These are phyloP conservation scores for Danaus plexippus DNA, from an alignment of 1,140 invertebrate species.

Conservation along the genomic window DNA sequence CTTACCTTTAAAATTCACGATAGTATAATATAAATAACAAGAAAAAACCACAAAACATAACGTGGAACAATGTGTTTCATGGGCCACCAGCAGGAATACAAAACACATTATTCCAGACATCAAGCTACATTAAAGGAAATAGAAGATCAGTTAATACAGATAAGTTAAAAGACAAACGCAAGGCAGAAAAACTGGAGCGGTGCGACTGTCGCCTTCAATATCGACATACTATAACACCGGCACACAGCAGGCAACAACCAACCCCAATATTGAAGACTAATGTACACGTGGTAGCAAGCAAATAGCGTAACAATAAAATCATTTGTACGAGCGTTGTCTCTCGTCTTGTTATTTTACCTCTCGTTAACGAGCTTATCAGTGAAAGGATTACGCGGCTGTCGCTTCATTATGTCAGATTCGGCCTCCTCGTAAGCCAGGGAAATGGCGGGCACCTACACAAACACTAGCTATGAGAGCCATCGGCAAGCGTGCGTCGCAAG, in stretches of 20 bases:
- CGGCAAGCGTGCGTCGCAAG: conserved; percentile 34
- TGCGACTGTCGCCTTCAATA: conserved; percentile 65
- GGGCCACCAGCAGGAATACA: conserved; percentile 5
- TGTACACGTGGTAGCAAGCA: conserved; percentile 67
- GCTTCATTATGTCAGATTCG: conserved; percentile 99
- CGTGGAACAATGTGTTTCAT: conserved; percentile 55
- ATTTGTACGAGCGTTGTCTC: conserved; percentile 47
- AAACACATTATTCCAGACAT: conserved; percentile 60
- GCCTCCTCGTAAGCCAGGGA: conserved; percentile 99
- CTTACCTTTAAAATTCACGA: conserved; percentile 44
- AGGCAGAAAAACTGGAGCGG: conserved; percentile 58
- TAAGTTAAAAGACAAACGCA: conserved; percentile 59
- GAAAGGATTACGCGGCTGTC: conserved; percentile 96
- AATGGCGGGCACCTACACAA: conserved; percentile 96
- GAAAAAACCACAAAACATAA: conserved; percentile 39
- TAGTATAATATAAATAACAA: conserved; percentile 25
- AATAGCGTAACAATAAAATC: conserved; percentile 64
- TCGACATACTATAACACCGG: conserved; percentile 42
- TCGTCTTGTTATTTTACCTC: conserved; percentile 82
- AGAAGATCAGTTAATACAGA: conserved; percentile 50
- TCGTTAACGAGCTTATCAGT: conserved; percentile 98
- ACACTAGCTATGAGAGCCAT: conserved; percentile 69
- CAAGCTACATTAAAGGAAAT: conserved; percentile 58
- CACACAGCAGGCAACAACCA: conserved; percentile 64
- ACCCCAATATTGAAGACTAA: conserved; percentile 64